phyloP scores from a whole-genome alignment of 2,888 invertebrate species.

The Zonitis immaculata region DNA sequence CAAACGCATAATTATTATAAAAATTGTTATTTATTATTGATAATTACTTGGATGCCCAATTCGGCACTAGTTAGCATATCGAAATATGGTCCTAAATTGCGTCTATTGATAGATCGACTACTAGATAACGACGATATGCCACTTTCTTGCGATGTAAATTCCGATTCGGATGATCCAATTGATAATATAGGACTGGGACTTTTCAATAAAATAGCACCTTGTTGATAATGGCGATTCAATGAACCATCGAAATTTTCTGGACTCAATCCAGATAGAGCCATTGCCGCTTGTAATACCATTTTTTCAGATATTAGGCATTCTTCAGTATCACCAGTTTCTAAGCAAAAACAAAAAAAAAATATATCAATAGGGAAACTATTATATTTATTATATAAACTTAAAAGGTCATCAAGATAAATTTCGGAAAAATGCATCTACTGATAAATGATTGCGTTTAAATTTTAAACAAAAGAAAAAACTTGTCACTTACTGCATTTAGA shows the following conservation, averaged over 20 bases:
- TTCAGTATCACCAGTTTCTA: neutral
- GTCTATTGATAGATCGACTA: slow-evolving; percentile 1
- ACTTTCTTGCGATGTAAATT: slow-evolving; percentile 13
- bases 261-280: slow-evolving; percentile 26
- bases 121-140: slow-evolving; percentile 20
- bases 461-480: too few species aligned
- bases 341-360: too few species aligned
- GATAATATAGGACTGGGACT: slow-evolving; percentile 13
- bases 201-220: slow-evolving; percentile 22
- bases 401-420: neutral
- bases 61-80: slow-evolving; percentile 20
- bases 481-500: too few species aligned
- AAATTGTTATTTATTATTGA: too few species aligned
- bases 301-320: neutral
- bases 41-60: slow-evolving; percentile 14
- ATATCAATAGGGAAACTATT: neutral
- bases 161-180: slow-evolving; percentile 2
- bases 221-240: slow-evolving; percentile 18
- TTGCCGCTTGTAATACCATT: slow-evolving; percentile 29
- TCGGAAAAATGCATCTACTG: neutral
- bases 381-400: too few species aligned
- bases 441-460: neutral
- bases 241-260: slow-evolving; percentile 19
- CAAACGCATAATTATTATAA: too few species aligned
- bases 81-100: slow-evolving; percentile 16